Percentiles rank a stretch among this genome's conserved stretches.
phyloP scores from a whole-genome alignment of 2,113 vertebrate species.

The Hyaena hyaena region DNA sequence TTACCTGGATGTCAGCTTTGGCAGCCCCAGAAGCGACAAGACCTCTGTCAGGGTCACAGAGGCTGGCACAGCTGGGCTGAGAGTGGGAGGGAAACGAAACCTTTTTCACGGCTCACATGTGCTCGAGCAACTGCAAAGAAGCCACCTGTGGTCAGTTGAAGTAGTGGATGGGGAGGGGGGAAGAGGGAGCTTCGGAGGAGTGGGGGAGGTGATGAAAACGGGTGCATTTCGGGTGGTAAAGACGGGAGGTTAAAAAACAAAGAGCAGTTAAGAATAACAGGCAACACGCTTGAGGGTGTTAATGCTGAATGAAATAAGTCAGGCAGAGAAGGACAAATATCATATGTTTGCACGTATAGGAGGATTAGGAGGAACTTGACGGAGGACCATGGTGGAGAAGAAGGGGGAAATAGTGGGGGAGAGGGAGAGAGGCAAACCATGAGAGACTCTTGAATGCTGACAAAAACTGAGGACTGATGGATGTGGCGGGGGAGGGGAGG shows the following conservation, averaged over 20 bases:
- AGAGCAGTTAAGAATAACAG: slow-evolving; percentile 18
- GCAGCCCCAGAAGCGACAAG: not conserved
- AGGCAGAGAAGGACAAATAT: no score
- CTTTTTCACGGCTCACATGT: slow-evolving; percentile 6
- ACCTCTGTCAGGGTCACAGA: not conserved
- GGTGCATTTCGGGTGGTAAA: slow-evolving; percentile 2
- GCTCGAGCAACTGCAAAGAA: slow-evolving; percentile 64
- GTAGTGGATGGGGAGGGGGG: not conserved
- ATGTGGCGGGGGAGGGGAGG: no score
- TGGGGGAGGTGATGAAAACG: not conserved
- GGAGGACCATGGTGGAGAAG: no score
- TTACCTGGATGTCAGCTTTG: not conserved
- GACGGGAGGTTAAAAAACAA: not conserved
- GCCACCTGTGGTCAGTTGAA: slow-evolving; percentile 76
- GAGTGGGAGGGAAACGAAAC: slow-evolving; percentile 74
- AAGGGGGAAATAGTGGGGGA: no score
- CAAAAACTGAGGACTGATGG: no score
- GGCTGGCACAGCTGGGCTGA: slow-evolving; percentile 47
- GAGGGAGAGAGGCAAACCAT: no score
- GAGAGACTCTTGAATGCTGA: no score
- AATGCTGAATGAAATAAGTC: no score
- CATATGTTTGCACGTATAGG: no score
- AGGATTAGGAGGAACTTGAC: no score
- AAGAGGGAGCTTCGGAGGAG: slow-evolving; percentile 9
- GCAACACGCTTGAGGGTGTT: not conserved